These are phyloP conservation scores for Zosterops pallidus DNA, from an alignment of 2,113 vertebrate genomes.

Conservation along the genomic window DNA sequence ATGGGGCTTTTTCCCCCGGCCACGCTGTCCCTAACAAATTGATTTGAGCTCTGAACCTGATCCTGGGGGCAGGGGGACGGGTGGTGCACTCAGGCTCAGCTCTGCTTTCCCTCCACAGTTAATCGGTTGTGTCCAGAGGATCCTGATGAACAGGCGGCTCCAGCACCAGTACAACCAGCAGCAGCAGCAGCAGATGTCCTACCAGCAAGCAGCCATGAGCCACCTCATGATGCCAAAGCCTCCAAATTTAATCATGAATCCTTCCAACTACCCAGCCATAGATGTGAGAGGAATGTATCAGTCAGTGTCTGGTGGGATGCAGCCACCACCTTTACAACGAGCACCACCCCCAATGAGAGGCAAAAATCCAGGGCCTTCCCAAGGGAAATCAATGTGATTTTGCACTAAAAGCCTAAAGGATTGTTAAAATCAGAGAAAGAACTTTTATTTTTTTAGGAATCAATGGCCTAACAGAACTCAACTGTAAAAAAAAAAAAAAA, in stretches of 20 bases:
- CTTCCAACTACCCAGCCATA: conserved; percentile 84
- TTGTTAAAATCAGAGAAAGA: conserved; percentile 78
- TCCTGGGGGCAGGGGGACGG: not conserved
- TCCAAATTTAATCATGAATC: conserved; percentile 79
- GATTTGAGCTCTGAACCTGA: conserved; percentile 72
- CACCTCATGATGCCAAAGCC: conserved; percentile 83
- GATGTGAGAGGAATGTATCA: conserved; percentile 95
- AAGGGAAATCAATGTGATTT: conserved; percentile 89
- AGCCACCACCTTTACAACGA: conserved; percentile 83
- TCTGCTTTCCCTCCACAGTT: conserved; percentile 79
- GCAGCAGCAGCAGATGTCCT: conserved; percentile 87
- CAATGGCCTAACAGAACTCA: conserved; percentile 84
- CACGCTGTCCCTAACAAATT: conserved; percentile 59
- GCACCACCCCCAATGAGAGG: conserved; percentile 83
- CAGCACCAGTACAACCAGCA: conserved; percentile 88
- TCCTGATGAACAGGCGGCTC: conserved; percentile 93
- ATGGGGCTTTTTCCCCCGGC: conserved; percentile 50
- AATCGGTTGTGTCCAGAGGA: conserved; percentile 95
- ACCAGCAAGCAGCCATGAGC: conserved; percentile 86
- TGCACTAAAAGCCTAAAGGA: conserved; percentile 81
- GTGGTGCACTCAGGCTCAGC: not conserved
- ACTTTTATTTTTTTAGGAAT: conserved; percentile 85
- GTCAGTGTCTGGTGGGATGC: conserved; percentile 78
- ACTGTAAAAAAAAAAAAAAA: conserved; percentile 70
- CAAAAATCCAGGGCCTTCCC: conserved; percentile 94